Evolutionary conservation across 2,888 invertebrate genomes (phyloP).

Genomic region (Acanthosepion pharaonis): DNA sequence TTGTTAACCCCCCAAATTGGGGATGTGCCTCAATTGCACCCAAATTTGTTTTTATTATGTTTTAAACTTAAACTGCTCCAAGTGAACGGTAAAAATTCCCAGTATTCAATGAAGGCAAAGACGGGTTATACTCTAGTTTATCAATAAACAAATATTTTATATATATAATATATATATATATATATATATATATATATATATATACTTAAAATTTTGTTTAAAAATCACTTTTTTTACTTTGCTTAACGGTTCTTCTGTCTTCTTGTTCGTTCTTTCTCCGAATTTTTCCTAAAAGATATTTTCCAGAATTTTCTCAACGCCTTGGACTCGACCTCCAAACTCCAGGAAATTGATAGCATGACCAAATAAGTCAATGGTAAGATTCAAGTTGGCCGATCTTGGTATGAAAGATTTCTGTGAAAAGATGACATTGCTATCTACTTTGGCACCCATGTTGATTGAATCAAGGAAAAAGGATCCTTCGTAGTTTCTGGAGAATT

Average conservation of each 20-base stretch:
- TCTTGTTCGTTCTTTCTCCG: neutral
- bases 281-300: neutral
- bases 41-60: too few species aligned
- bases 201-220: too few species aligned
- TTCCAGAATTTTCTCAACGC: constrained; percentile 88
- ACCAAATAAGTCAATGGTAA: constrained; percentile 78
- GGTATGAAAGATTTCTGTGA: constrained; percentile 73
- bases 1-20: too few species aligned
- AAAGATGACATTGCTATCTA: constrained; percentile 74
- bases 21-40: too few species aligned
- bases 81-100: too few species aligned
- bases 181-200: too few species aligned
- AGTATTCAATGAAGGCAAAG: too few species aligned
- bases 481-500: constrained; percentile 93
- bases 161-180: too few species aligned
- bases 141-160: too few species aligned
- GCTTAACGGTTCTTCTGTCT: neutral
- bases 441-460: constrained; percentile 79
- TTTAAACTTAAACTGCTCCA: too few species aligned
- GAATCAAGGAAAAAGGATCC: constrained; percentile 85
- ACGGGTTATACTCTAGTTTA: too few species aligned
- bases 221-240: neutral
- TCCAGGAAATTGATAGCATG: constrained; percentile 91
- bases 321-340: constrained; percentile 87
- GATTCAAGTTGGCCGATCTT: constrained; percentile 71